Conservation (phyloP, 2,888 invertebrate genomes). For the Agrilus cyanescens region DNA sequence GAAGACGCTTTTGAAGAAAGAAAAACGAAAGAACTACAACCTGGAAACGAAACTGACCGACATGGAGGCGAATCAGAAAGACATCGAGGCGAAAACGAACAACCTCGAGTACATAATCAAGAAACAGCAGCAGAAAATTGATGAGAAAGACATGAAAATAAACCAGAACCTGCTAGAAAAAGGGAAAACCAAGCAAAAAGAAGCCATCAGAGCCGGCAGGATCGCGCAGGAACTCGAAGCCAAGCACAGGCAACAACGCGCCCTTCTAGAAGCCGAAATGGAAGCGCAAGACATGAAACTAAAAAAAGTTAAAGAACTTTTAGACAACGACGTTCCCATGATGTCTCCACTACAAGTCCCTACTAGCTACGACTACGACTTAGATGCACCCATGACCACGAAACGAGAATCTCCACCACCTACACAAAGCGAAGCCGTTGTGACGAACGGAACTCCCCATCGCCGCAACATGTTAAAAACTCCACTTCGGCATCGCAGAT, state of each 20-base stretch:
- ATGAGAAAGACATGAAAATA: conserved; percentile 51
- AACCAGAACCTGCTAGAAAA: conserved; percentile 53
- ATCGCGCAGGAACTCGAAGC: conserved; percentile 56
- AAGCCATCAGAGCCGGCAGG: conserved; percentile 62
- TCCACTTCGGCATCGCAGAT: conserved; percentile 53
- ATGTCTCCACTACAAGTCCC: too few relatives aligned
- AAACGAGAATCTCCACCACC: too few relatives aligned
- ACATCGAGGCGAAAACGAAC: conserved; percentile 48
- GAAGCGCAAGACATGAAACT: conserved; percentile 50
- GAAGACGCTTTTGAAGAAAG: conserved; percentile 52
- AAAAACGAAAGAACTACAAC: conserved; percentile 52
- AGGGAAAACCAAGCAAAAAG: conserved; percentile 54
- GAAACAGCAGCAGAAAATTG: conserved; percentile 30
- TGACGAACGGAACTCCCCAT: too few relatives aligned
- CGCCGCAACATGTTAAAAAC: neutral
- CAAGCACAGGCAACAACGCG: conserved; percentile 46
- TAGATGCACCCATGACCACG: too few relatives aligned
- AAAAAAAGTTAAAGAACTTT: conserved; percentile 46
- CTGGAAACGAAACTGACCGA: conserved; percentile 54
- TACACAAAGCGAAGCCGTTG: too few relatives aligned
- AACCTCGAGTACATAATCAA: conserved; percentile 41
- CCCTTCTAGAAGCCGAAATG: conserved; percentile 41
- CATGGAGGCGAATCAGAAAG: conserved; percentile 51
- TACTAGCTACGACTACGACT: too few relatives aligned
- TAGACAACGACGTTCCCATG: conserved; percentile 35